phyloP scores from a whole-genome alignment of 2,797 vertebrate species.

The Valencia hispanica region DNA sequence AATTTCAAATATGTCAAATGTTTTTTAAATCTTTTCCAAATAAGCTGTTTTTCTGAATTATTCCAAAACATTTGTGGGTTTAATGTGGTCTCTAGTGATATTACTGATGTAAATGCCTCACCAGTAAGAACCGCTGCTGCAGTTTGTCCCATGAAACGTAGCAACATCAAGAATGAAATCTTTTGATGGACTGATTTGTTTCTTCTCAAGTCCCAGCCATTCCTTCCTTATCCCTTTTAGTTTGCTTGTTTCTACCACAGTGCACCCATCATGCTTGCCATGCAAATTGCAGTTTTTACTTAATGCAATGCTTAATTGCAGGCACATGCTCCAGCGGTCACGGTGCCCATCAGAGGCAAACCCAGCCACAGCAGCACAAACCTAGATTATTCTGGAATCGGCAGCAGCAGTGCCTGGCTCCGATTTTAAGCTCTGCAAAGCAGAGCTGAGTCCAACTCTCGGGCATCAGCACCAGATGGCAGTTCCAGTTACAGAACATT shows the following conservation, averaged over 20 bases:
- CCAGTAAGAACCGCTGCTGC: conserved; percentile 1
- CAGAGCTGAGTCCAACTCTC: conserved; percentile 67
- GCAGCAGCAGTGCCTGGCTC: conserved; percentile 60
- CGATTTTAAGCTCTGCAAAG: conserved; percentile 56
- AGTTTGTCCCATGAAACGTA: neutral
- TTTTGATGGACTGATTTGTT: conserved; percentile 24
- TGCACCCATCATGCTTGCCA: conserved; percentile 66
- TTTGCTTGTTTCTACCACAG: conserved; percentile 59
- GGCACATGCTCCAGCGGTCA: conserved; percentile 76
- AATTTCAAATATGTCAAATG: conserved; percentile 26
- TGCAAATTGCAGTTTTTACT: conserved; percentile 78
- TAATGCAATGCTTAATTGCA: conserved; percentile 75
- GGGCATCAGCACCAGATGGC: conserved; percentile 73
- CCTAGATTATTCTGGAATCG: conserved; percentile 71
- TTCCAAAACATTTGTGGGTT: neutral
- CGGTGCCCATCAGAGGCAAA: conserved; percentile 66
- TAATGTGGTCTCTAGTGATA: neutral
- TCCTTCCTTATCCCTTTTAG: conserved; percentile 21
- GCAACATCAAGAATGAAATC: conserved; percentile 7
- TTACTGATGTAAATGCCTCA: conserved; percentile 9
- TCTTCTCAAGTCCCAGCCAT: conserved; percentile 15
- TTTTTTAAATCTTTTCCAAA: neutral
- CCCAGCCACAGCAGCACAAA: conserved; percentile 62
- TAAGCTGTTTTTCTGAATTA: conserved; percentile 4
- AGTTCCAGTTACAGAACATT: conserved; percentile 50